A percentile compares a stretch with the other conserved stretches of the same genome.
phyloP scores from a whole-genome alignment of 2,113 vertebrate genomes.

The Steatornis caripensis region DNA sequence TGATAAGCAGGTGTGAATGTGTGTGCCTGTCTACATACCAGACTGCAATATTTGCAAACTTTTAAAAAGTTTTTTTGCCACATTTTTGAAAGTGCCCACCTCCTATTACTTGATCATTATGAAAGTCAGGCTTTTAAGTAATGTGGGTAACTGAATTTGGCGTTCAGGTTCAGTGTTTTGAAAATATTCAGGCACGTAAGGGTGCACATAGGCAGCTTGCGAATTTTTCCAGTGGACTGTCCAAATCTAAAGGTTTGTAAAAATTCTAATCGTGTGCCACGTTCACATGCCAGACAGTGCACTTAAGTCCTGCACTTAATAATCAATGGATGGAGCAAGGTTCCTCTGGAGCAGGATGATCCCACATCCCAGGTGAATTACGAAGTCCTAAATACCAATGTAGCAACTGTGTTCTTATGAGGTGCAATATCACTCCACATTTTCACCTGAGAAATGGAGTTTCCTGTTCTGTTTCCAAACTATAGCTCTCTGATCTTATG shows the following conservation, averaged over 20 bases:
- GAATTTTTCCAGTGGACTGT: not conserved
- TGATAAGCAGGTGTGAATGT: not conserved
- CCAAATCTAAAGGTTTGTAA: not conserved
- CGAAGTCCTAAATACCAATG: not conserved
- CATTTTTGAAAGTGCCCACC: not conserved
- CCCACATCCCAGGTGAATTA: not conserved
- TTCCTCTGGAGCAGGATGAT: not conserved
- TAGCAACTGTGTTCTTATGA: not conserved
- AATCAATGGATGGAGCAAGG: not conserved
- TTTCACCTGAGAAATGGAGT: not conserved
- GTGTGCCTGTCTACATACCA: not conserved
- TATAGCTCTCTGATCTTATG: not conserved
- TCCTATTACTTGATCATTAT: not conserved
- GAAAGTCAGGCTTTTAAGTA: not conserved
- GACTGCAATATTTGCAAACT: not conserved
- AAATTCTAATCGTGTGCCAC: not conserved
- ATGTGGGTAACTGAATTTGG: not conserved
- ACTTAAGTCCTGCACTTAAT: not conserved
- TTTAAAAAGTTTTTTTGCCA: too few relatives aligned
- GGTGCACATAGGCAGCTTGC: not conserved
- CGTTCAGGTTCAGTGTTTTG: not conserved
- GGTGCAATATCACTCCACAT: not conserved
- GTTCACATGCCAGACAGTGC: not conserved
- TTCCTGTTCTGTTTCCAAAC: not conserved
- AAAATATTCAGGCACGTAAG: not conserved